phyloP scores from a whole-genome alignment of 23 tunicate species.

The Ascidia mentula region DNA sequence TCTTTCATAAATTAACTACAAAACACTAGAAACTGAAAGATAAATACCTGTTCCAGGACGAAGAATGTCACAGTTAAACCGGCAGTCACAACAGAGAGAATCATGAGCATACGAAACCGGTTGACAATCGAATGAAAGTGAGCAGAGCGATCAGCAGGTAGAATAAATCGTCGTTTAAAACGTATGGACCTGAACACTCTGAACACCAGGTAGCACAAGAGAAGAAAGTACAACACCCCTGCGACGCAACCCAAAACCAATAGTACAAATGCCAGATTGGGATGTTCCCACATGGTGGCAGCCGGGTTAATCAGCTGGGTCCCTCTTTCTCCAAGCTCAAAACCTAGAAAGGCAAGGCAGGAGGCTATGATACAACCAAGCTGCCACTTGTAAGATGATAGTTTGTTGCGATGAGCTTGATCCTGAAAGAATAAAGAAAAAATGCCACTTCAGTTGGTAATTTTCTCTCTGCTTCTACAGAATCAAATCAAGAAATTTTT shows the following conservation, averaged over 20 bases:
- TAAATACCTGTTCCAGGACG: constrained; percentile 59
- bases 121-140: constrained; percentile 42
- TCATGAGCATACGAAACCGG: constrained; percentile 56
- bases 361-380: constrained; percentile 39
- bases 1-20: no score
- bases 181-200: constrained; percentile 71
- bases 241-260: constrained; percentile 45
- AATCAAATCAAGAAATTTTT: no score
- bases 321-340: constrained; percentile 89
- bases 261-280: constrained; percentile 47
- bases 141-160: constrained; percentile 34
- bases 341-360: constrained; percentile 54
- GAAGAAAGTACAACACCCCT: constrained; percentile 47
- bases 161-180: constrained; percentile 58
- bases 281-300: constrained; percentile 80
- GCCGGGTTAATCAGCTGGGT: constrained; percentile 69
- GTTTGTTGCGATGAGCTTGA: constrained; percentile 74
- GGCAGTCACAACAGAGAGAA: constrained; percentile 64
- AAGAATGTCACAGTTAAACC: constrained; percentile 66
- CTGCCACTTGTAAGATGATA: constrained; percentile 75
- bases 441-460: no score
- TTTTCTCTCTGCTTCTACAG: no score
- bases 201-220: constrained; percentile 50
- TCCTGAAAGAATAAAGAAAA: no score
- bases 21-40: no score